phyloP scores from a whole-genome alignment of 2,113 vertebrate species.

The Rattus rattus region DNA sequence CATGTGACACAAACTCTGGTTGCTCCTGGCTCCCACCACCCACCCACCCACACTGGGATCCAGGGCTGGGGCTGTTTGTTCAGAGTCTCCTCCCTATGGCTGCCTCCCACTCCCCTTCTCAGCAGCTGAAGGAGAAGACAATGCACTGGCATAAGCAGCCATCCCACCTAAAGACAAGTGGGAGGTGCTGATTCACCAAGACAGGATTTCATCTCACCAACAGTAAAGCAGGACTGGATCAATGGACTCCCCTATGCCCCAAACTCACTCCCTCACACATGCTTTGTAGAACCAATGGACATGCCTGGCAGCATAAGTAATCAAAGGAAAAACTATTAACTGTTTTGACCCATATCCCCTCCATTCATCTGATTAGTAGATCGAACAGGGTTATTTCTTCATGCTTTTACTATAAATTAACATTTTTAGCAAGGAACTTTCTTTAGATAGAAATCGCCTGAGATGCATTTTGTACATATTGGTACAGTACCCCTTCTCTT shows the following conservation, averaged over 20 bases:
- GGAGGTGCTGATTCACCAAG: conserved; percentile 68
- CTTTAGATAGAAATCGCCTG: neutral
- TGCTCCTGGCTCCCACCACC: conserved; percentile 50
- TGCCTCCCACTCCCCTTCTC: conserved; percentile 70
- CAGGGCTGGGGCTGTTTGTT: conserved; percentile 69
- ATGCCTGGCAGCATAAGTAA: neutral
- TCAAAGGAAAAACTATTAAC: neutral
- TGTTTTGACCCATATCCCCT: neutral
- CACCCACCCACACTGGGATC: conserved; percentile 58
- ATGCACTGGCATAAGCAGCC: conserved; percentile 67
- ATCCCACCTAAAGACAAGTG: conserved; percentile 68
- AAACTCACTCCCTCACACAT: neutral
- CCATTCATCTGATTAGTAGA: neutral
- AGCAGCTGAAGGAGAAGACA: conserved; percentile 77
- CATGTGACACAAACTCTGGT: conserved; percentile 74
- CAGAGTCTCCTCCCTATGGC: conserved; percentile 73
- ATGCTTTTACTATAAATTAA: neutral
- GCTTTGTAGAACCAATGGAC: neutral
- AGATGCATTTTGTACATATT: neutral
- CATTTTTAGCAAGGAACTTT: neutral
- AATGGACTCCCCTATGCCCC: neutral
- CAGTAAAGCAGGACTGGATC: neutral
- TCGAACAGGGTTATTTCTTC: neutral
- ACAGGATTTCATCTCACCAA: conserved; percentile 53
- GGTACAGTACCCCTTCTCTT: neutral